Conservation (phyloP, 2,113 vertebrate species). For the Okapia johnstoni region DNA sequence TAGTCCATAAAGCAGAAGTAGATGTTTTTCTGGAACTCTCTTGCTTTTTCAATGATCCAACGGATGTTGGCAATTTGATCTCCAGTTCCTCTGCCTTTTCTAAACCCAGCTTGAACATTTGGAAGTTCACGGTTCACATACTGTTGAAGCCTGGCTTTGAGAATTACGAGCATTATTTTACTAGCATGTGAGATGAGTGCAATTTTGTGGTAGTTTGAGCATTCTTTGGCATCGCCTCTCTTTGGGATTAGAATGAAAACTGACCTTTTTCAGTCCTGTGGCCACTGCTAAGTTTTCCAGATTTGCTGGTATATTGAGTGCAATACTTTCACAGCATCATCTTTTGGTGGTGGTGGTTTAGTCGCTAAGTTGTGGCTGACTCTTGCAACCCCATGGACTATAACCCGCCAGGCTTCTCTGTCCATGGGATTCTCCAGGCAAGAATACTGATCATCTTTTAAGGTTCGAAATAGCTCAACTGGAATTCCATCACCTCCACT, state of each 20-base stretch:
- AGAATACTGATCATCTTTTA: neutral
- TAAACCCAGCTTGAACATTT: neutral
- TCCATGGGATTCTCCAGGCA: neutral
- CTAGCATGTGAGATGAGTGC: neutral
- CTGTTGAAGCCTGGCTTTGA: neutral
- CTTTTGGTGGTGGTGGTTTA: neutral
- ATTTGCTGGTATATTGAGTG: neutral
- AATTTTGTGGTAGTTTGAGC: neutral
- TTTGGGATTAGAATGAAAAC: neutral
- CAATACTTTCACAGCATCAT: neutral
- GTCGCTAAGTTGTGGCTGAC: fast-evolving
- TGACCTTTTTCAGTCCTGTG: neutral
- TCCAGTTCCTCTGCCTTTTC: neutral
- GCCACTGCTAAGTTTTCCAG: neutral
- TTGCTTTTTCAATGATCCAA: neutral
- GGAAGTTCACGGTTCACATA: fast-evolving
- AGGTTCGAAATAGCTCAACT: neutral
- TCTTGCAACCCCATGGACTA: neutral
- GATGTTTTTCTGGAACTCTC: neutral
- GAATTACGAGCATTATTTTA: neutral
- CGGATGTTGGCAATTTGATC: neutral
- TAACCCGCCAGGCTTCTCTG: neutral
- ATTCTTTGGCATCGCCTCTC: neutral
- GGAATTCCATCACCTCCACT: neutral
- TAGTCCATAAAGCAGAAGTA: neutral